Evolutionary conservation across 2,113 vertebrate species (phyloP).

Genomic region (Psittacula cyanocephala): DNA sequence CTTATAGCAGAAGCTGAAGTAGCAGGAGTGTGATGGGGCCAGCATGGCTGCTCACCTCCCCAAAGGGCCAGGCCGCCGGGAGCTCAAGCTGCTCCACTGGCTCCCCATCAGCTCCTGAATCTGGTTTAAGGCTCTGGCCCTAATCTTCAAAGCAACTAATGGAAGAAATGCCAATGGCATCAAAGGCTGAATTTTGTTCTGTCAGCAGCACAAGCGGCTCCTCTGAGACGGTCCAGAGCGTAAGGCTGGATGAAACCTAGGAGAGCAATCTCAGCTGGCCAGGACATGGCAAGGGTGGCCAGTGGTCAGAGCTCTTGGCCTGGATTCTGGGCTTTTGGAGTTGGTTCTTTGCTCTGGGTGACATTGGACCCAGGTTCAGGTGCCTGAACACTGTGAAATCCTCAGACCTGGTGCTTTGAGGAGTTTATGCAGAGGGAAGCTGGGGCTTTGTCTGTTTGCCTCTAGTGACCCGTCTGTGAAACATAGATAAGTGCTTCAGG

Average conservation of each 20-base stretch:
- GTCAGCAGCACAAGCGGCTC: background rate
- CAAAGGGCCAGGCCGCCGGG: background rate
- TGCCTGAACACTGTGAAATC: background rate
- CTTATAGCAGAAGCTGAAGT: background rate
- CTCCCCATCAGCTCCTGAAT: slow-evolving; percentile 18
- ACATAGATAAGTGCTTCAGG: background rate
- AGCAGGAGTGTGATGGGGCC: background rate
- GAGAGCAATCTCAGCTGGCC: background rate
- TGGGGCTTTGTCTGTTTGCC: background rate
- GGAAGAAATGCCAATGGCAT: slow-evolving; percentile 35
- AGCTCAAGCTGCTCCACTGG: slow-evolving; percentile 41
- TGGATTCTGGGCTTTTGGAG: background rate
- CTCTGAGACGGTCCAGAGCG: background rate
- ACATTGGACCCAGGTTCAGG: background rate
- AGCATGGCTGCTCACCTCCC: background rate
- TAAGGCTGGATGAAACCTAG: background rate
- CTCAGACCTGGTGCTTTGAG: background rate
- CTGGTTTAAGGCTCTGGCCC: background rate
- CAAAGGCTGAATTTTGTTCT: slow-evolving; percentile 41
- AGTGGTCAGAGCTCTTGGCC: background rate
- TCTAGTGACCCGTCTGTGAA: background rate
- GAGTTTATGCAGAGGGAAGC: background rate
- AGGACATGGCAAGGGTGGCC: background rate
- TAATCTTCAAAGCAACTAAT: slow-evolving; percentile 55
- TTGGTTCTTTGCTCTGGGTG: background rate